Evolutionary conservation across 2,888 invertebrate species (phyloP).

Genomic region (Sepiola atlantica): DNA sequence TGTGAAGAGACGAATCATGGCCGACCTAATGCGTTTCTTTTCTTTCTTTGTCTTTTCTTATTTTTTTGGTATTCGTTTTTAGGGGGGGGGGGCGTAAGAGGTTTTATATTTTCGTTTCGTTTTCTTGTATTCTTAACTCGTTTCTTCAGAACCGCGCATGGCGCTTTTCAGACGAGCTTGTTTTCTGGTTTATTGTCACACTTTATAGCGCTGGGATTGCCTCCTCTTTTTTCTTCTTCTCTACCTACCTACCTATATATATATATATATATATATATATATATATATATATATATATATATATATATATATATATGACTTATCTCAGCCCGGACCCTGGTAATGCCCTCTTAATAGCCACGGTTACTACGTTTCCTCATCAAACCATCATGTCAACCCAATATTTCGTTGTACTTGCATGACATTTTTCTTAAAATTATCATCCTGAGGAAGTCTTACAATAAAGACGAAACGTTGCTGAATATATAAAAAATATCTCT

Average conservation of each 20-base stretch:
- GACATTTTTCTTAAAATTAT: too few relatives aligned
- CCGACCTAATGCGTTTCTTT: conserved; percentile 14
- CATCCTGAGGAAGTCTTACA: too few relatives aligned
- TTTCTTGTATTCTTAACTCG: neutral
- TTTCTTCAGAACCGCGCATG: neutral
- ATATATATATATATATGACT: neutral
- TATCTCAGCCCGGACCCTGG: too few relatives aligned
- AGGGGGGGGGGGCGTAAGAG: neutral
- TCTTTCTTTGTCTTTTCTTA: too few relatives aligned
- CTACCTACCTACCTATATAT: neutral
- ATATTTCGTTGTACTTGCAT: too few relatives aligned
- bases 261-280: neutral
- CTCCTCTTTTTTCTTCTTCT: too few relatives aligned
- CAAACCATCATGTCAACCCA: too few relatives aligned
- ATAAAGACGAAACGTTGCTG: too few relatives aligned
- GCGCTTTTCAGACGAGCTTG: neutral
- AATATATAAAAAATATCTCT: too few relatives aligned
- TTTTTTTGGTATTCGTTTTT: too few relatives aligned
- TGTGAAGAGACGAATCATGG: conserved; percentile 1
- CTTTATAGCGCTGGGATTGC: too few relatives aligned
- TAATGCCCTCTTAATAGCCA: neutral
- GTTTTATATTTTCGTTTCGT: neutral
- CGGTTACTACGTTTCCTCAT: too few relatives aligned
- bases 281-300: neutral
- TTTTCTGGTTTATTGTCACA: neutral